A percentile compares a stretch with the other conserved stretches of the same genome.
These are phyloP conservation scores for Gobionotothen gibberifrons DNA, from an alignment of 2,797 vertebrate genomes.

Conservation along the genomic window DNA sequence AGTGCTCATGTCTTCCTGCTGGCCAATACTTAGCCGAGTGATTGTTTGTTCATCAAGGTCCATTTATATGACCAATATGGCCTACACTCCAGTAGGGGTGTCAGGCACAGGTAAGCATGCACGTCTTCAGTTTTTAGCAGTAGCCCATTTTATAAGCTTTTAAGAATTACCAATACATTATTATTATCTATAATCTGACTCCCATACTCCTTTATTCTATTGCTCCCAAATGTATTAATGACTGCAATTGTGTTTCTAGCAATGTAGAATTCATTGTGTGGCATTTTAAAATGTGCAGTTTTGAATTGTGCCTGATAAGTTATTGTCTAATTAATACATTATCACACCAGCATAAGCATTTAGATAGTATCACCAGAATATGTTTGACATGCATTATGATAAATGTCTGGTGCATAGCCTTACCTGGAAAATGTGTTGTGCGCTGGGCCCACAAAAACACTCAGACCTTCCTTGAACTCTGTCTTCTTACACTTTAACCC, in stretches of 20 bases:
- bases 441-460: slow-evolving; percentile 82
- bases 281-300: background rate
- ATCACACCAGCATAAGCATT: background rate
- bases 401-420: background rate
- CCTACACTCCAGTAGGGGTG: background rate
- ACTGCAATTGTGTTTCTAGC: background rate
- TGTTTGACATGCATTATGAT: background rate
- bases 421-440: slow-evolving; percentile 81
- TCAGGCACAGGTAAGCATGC: background rate
- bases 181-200: background rate
- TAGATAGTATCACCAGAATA: background rate
- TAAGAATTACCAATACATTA: too few species aligned
- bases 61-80: background rate
- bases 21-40: too few species aligned
- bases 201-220: background rate
- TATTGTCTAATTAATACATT: background rate
- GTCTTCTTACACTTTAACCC: slow-evolving; percentile 70
- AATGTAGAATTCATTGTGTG: background rate
- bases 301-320: background rate
- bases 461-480: slow-evolving; percentile 71
- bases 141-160: background rate
- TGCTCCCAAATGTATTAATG: background rate
- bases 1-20: too few species aligned
- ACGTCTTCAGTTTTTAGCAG: background rate
- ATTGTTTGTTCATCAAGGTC: too few species aligned